phyloP scores from a whole-genome alignment of 2,888 invertebrate genomes.

The Embidobia sp. region DNA sequence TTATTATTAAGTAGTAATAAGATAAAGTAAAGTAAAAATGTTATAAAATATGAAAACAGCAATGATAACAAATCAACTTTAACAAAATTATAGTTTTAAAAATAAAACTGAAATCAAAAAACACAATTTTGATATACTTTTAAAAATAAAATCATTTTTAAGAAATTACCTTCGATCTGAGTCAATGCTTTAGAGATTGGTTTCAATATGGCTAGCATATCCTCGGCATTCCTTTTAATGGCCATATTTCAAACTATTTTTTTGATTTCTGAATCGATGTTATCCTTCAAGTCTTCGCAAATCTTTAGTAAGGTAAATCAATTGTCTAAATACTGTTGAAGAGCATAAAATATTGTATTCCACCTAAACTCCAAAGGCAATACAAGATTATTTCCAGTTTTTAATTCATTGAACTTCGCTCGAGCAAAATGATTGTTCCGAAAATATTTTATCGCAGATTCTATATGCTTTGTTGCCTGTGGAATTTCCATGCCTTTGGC shows the following conservation, averaged over 20 bases:
- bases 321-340: conserved; percentile 35
- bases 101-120: neutral
- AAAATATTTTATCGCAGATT: conserved; percentile 14
- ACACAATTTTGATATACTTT: too few relatives aligned
- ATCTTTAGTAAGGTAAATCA: conserved; percentile 31
- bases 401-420: conserved; percentile 20
- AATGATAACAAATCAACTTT: neutral
- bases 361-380: conserved; percentile 7
- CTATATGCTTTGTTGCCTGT: conserved; percentile 11
- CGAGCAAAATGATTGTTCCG: conserved; percentile 26
- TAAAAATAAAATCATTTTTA: too few relatives aligned
- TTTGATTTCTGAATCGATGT: conserved; percentile 26
- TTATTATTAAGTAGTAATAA: neutral
- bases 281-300: conserved; percentile 31
- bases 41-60: too few relatives aligned
- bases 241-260: conserved; percentile 34
- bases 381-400: conserved; percentile 8
- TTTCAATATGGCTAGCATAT: conserved; percentile 19
- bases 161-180: neutral
- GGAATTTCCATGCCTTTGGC: conserved; percentile 24
- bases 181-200: conserved; percentile 26
- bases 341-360: conserved; percentile 30
- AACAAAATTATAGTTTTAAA: neutral
- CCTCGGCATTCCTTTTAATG: conserved; percentile 33
- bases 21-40: conserved; percentile 1